Percentiles rank a stretch among this genome's conserved stretches.
Evolutionary conservation across 2,113 vertebrate species (phyloP).

Genomic region (Atrichornis clamosus): DNA sequence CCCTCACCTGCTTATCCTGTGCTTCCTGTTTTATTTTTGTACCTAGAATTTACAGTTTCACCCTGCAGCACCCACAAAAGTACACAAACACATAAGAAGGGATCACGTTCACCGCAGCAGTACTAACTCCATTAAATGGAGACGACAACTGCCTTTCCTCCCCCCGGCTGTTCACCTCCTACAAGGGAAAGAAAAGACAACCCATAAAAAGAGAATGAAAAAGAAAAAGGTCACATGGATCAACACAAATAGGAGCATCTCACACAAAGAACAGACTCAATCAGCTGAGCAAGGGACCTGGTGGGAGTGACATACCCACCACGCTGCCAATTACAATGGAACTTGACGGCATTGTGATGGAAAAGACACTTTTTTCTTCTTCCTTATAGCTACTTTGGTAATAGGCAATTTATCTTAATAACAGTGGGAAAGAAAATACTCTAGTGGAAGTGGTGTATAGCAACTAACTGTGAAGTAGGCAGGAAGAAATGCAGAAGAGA

Average conservation of each 20-base stretch:
- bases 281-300: neutral
- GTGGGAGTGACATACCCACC: neutral
- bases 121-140: neutral
- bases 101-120: neutral
- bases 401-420: conserved; percentile 26
- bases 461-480: neutral
- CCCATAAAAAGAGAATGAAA: neutral
- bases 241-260: neutral
- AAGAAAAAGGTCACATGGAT: neutral
- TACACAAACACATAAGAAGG: neutral
- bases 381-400: conserved; percentile 5
- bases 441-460: neutral
- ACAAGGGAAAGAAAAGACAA: neutral
- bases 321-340: neutral
- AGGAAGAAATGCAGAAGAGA: neutral
- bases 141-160: neutral
- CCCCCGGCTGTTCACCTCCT: neutral
- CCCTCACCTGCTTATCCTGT: neutral
- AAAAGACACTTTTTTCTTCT: neutral
- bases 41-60: conserved; percentile 7
- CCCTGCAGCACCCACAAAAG: neutral
- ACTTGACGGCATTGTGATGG: neutral
- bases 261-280: neutral
- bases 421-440: conserved; percentile 1
- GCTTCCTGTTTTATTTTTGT: neutral